Conservation (phyloP, 2,888 invertebrate species). For the Tipula lateralis region DNA sequence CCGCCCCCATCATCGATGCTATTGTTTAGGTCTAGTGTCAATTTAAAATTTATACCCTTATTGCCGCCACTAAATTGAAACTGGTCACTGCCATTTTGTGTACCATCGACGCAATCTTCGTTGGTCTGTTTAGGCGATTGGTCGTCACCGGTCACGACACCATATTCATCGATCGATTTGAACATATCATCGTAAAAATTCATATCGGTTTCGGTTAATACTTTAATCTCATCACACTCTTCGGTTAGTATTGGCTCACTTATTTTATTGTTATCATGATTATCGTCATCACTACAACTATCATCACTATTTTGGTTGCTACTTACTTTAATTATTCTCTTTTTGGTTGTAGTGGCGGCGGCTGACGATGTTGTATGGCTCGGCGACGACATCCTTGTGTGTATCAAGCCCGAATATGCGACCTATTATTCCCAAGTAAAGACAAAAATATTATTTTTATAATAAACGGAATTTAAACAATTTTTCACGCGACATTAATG, state of each 20-base stretch:
- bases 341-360: background rate
- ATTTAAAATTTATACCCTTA: background rate
- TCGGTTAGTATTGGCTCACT: background rate
- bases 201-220: constrained; percentile 26
- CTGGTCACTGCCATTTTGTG: background rate
- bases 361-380: background rate
- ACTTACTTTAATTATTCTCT: constrained; percentile 5
- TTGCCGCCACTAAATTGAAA: background rate
- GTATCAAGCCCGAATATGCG: too few species aligned
- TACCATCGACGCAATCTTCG: background rate
- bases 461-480: background rate
- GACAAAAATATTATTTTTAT: background rate
- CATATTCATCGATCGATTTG: constrained; percentile 20
- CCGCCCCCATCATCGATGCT: background rate
- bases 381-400: background rate
- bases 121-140: background rate
- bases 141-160: background rate
- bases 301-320: background rate
- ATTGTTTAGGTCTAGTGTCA: background rate
- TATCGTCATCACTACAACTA: background rate
- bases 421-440: background rate
- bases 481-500: background rate
- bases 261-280: background rate
- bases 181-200: constrained; percentile 25
- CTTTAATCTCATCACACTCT: background rate